phyloP scores from a whole-genome alignment of 1,140 invertebrate species.

The Anastrepha obliqua region DNA sequence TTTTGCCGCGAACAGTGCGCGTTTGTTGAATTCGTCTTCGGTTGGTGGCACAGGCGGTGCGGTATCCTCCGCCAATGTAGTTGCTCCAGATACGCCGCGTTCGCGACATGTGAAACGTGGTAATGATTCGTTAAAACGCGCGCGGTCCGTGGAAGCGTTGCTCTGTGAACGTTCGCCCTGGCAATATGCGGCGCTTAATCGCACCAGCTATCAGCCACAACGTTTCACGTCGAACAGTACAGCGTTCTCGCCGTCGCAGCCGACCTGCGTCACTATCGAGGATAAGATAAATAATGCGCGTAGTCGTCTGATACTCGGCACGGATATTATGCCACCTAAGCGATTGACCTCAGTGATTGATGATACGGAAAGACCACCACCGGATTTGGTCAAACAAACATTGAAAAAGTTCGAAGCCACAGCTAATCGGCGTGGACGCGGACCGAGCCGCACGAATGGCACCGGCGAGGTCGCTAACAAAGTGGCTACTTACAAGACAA shows the following conservation, averaged over 20 bases:
- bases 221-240: neutral
- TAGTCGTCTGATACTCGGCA: slow-evolving; percentile 69
- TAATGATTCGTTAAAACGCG: slow-evolving; percentile 81
- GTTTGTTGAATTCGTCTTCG: neutral
- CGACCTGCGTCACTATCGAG: slow-evolving; percentile 69
- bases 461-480: slow-evolving; percentile 81
- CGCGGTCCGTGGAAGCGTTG: slow-evolving; percentile 88
- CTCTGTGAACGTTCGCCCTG: slow-evolving; percentile 77
- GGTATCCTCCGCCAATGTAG: slow-evolving; percentile 42
- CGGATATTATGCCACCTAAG: slow-evolving; percentile 76
- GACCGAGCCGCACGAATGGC: slow-evolving; percentile 73
- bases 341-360: slow-evolving; percentile 82
- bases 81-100: slow-evolving; percentile 55
- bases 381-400: slow-evolving; percentile 89
- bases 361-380: slow-evolving; percentile 87
- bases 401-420: slow-evolving; percentile 88
- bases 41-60: slow-evolving; percentile 15
- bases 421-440: slow-evolving; percentile 76
- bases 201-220: slow-evolving; percentile 62
- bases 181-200: slow-evolving; percentile 61
- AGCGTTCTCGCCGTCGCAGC: slow-evolving; percentile 58
- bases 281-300: slow-evolving; percentile 72
- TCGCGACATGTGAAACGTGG: slow-evolving; percentile 72
- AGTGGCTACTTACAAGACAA: slow-evolving; percentile 80
- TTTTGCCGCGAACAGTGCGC: neutral